Evolutionary conservation across 2,113 vertebrate genomes (phyloP).

Genomic region (Andinoacara biseriatus): DNA sequence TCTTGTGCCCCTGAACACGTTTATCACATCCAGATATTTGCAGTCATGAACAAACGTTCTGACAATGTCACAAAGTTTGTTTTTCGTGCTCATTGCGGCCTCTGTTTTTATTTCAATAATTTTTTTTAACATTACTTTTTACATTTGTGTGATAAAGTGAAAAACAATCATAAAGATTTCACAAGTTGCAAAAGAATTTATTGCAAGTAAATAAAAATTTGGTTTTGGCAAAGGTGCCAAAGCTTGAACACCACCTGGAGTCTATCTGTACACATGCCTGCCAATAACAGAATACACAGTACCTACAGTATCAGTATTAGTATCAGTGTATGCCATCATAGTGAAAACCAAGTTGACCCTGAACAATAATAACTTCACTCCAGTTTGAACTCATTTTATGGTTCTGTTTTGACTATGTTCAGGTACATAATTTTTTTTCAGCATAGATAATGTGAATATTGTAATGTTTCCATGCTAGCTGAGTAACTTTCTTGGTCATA

Average conservation of each 20-base stretch:
- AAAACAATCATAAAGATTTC: too few species aligned
- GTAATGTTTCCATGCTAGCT: neutral
- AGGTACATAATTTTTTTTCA: neutral
- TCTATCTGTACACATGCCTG: neutral
- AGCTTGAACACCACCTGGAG: rapidly evolving
- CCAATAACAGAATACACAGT: neutral
- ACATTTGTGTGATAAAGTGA: neutral
- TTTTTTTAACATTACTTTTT: neutral
- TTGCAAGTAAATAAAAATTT: too few species aligned
- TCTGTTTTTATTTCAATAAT: neutral
- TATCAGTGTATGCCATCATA: too few species aligned
- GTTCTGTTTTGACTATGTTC: neutral
- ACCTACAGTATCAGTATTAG: neutral
- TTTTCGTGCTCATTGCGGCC: too few species aligned
- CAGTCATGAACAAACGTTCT: rapidly evolving
- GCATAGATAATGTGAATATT: neutral
- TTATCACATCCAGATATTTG: neutral
- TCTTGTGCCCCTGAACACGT: neutral
- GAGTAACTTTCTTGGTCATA: neutral
- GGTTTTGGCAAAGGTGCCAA: neutral
- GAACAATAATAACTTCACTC: neutral
- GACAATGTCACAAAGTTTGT: neutral
- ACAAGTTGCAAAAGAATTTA: neutral
- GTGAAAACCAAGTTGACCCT: neutral
- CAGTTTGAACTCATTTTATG: neutral